Conservation (phyloP, 2,113 vertebrate species). For the Melanocharis versteri region DNA sequence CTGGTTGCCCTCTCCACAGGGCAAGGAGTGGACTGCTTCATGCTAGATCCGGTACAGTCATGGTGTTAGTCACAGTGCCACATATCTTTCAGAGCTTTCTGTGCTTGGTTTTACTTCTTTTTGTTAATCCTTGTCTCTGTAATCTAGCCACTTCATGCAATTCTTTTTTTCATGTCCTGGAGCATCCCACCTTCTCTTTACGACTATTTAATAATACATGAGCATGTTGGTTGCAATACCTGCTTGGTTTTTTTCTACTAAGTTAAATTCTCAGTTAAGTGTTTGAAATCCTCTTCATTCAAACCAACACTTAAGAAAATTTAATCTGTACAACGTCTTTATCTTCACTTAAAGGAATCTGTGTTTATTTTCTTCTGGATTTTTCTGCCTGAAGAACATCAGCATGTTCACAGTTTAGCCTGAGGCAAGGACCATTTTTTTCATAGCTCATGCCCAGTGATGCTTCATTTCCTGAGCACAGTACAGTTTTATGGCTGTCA, state of each 20-base stretch:
- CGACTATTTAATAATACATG: background rate
- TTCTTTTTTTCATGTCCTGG: background rate
- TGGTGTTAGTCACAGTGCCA: background rate
- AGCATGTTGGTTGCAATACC: background rate
- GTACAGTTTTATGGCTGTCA: background rate
- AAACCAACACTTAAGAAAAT: background rate
- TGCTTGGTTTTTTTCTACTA: background rate
- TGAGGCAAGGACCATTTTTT: background rate
- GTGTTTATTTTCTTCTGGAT: background rate
- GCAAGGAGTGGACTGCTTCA: conserved; percentile 92
- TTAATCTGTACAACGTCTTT: background rate
- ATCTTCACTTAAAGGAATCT: background rate
- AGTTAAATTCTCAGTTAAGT: background rate
- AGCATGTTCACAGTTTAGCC: background rate
- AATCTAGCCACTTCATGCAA: background rate
- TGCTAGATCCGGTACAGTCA: conserved; percentile 88
- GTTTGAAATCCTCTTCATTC: background rate
- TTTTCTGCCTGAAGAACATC: background rate
- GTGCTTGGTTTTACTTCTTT: background rate
- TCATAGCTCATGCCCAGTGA: background rate
- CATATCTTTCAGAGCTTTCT: background rate
- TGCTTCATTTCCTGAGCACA: background rate
- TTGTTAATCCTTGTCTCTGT: background rate
- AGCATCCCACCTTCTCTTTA: background rate
- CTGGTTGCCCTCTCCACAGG: conserved; percentile 91